Evolutionary conservation across 2,113 vertebrate species (phyloP).

Genomic region (Leptosomus discolor): DNA sequence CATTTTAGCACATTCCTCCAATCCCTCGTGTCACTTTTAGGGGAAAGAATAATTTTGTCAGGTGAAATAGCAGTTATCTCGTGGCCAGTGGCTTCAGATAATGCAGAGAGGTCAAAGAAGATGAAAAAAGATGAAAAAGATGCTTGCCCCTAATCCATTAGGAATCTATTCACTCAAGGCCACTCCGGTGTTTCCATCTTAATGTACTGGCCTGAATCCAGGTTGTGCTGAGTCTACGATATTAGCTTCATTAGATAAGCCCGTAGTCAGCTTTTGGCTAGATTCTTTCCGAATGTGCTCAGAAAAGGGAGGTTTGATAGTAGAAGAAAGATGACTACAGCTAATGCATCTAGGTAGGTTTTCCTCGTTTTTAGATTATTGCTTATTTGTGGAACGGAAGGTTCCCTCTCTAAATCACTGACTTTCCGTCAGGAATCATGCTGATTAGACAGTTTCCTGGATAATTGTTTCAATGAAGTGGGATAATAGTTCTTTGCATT

Average conservation of each 20-base stretch:
- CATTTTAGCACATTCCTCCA: background rate
- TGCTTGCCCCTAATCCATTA: background rate
- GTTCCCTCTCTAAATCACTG: slow-evolving; percentile 11
- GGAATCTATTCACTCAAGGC: background rate
- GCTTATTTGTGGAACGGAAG: slow-evolving; percentile 30
- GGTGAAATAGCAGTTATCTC: background rate
- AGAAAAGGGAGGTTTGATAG: background rate
- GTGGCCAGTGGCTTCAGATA: background rate
- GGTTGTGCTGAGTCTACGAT: background rate
- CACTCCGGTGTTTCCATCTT: slow-evolving; percentile 6
- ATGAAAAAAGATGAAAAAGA: background rate
- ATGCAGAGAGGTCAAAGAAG: background rate
- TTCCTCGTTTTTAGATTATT: slow-evolving; percentile 7
- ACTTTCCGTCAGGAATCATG: background rate
- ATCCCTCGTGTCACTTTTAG: background rate
- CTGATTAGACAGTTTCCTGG: slow-evolving; percentile 1
- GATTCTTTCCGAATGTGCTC: background rate
- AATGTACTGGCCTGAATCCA: slow-evolving; percentile 17
- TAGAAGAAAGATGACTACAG: background rate
- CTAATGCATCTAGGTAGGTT: slow-evolving; percentile 9
- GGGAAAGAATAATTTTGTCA: background rate
- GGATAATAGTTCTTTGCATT: slow-evolving; percentile 12
- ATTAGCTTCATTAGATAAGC: slow-evolving; percentile 21
- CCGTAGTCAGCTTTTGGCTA: slow-evolving; percentile 50
- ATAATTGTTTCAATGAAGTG: background rate